Base-by-base conservation (phyloP, 2,888 invertebrate species). In the Lamellibrachia satsuma region DNA sequence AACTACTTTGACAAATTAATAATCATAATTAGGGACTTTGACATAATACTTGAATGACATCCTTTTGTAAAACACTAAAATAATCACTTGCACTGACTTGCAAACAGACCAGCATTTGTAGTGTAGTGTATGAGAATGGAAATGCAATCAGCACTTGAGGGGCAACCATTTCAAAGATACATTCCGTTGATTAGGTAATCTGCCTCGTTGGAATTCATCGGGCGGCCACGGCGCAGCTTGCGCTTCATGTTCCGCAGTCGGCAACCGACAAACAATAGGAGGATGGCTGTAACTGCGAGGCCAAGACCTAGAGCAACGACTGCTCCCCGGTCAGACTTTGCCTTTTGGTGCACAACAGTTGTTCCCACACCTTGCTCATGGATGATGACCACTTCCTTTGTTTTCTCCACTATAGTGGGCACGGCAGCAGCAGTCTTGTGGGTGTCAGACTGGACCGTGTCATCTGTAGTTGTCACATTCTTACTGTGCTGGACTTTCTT, bases 121-220 rank as follows among this genome's bases (percentile, higher is more conserved):
- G 75, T 22, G 75, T 15, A 75, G 22, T 75, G 75, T 75, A 22
- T 75, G 22, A 75, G 22, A 75, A 75, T 75, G 39, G 39, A 39
- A 1, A 39, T 1, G 39, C 39, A 39, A 39, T 39, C 39, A 1
- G 39, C 39, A 39, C 39, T 39, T 39, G 1, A 39, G 39, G 39
- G 39, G 39, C 57, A 22, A 15, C 75, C 75, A 75, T 22, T 75
- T 92, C 98, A 98, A 96, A 99, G 97, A 97, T 99, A 99, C 99
- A 99, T 99, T 95, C 99, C 99, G 97, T 99, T 99, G 95, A 99
- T 99, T 95, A 99, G 97, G 97, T 99, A 99, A 97, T 99, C 99
- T 0, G 99, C 98, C 97, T 99, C 99, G 96, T 99, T 98, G 60
- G 98, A 98, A 96, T 98, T 98, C 39, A 98, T 97, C 92, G 98